Base-by-base conservation (phyloP, 2,888 invertebrate species). In the Cataglyphis cursor region DNA sequence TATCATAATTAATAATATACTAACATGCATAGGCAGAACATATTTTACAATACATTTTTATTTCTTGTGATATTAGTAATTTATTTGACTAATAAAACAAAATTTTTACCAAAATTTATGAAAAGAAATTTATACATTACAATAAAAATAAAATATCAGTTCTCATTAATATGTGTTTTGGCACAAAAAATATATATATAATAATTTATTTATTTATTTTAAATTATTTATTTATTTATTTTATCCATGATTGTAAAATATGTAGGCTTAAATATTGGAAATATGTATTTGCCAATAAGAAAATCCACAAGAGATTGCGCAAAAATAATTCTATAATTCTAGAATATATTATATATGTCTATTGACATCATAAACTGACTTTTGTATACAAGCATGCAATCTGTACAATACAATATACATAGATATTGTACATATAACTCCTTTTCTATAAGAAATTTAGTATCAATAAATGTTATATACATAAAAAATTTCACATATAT, bases 301-400 rank as follows among this genome's bases (percentile, higher is more conserved):
- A 66, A 41, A 66, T 57, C 5, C 3, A 8, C n/a, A 48, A n/a
- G 21, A 5, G 21, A 5, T 54, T 54, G 31, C 76, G 51, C 51
- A 41, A 75, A 75, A 75, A 75, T 75, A 75, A 73, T 59, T 74
- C 44, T 64, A 75, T 35, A 75, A 75, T 51, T 51, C n/a, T 51
- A 65, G 62, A 74, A 62, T 51, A 74, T 24, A 31, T 73, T 15
- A 62, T 74, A 24, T 61, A 64, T 18, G 24, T 35, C 48, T 64
- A 57, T 18, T 41, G 59, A 66, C 35, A 68, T 59, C 41, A 31
- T 70, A 44, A 44, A 78, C 59, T 35, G 35, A 51, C 10, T 41
- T 54, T 59, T 78, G 24, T 18, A 54, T 48, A 70, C 35, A 73
- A 54, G n/a, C 64, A 62, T 64, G 54, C 54, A 24, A 65, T 66